A percentile compares a stretch with the other conserved stretches of the same genome.
Conservation (phyloP, 2,888 invertebrate genomes). For the Ophion obscuratus region DNA sequence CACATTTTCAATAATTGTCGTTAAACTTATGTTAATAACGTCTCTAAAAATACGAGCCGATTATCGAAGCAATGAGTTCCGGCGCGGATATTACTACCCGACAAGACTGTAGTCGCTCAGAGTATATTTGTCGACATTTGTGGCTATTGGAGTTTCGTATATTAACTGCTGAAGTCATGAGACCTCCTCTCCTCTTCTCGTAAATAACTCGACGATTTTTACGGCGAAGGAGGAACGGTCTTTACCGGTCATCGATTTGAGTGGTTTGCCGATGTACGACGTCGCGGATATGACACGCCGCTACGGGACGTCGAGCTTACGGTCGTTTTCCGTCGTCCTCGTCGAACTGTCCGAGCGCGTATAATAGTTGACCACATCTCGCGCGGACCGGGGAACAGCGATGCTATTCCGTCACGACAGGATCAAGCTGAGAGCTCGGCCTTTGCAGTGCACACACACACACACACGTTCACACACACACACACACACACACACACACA, state of each 20-base stretch:
- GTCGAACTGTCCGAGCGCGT: conserved; percentile 35
- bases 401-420: conserved; percentile 40
- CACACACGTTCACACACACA: neutral
- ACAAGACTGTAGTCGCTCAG: neutral
- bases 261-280: conserved; percentile 7
- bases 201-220: conserved; percentile 55
- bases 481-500: neutral
- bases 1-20: too few relatives aligned
- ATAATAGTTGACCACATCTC: conserved; percentile 33
- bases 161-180: neutral
- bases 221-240: neutral
- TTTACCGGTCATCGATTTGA: conserved; percentile 59
- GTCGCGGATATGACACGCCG: conserved; percentile 37
- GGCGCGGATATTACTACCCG: neutral
- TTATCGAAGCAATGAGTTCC: neutral
- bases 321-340: conserved; percentile 26
- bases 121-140: neutral
- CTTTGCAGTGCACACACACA: neutral
- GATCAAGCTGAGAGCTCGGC: conserved; percentile 39
- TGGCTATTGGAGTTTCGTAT: conserved; percentile 19
- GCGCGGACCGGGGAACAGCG: conserved; percentile 1
- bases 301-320: conserved; percentile 42
- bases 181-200: conserved; percentile 33
- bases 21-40: too few relatives aligned
- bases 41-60: neutral